Evolutionary conservation across 2,797 vertebrate species (phyloP).

Genomic region (Aphelocoma californica): DNA sequence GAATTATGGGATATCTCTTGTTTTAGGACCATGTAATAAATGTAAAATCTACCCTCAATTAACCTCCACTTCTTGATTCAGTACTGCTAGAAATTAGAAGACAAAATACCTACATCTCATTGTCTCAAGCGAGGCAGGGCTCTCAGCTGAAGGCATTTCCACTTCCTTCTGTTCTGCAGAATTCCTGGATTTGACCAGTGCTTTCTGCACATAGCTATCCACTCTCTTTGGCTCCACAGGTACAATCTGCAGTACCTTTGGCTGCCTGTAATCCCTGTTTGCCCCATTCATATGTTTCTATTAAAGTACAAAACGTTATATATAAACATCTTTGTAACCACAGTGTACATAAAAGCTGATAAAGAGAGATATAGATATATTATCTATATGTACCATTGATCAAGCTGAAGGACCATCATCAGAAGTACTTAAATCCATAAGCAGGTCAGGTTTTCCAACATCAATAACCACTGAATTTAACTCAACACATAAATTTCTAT

Average conservation of each 20-base stretch:
- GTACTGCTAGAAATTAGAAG: background rate
- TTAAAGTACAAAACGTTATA: conserved; percentile 10
- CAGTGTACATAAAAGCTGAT: background rate
- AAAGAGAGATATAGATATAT: background rate
- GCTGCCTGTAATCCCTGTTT: conserved; percentile 17
- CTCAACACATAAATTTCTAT: background rate
- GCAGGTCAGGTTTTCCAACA: background rate
- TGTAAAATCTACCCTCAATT: background rate
- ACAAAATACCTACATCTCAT: conserved; percentile 85
- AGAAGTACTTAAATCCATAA: background rate
- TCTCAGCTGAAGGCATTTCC: conserved; percentile 31
- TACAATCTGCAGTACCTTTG: conserved; percentile 1
- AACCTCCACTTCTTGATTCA: background rate
- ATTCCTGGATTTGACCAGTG: background rate
- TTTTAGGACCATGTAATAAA: background rate
- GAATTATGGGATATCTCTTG: background rate
- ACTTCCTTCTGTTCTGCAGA: background rate
- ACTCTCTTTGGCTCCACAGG: background rate
- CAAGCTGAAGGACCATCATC: background rate
- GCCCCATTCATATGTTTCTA: conserved; percentile 35
- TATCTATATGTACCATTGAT: background rate
- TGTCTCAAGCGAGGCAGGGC: conserved; percentile 75
- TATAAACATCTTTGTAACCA: background rate
- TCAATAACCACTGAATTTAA: background rate
- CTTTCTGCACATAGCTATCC: background rate